A percentile compares a stretch with the other conserved stretches of the same genome.
These are phyloP conservation scores for Gastracanthus pulcherrimus DNA, from an alignment of 2,888 invertebrate genomes.

Conservation along the genomic window DNA sequence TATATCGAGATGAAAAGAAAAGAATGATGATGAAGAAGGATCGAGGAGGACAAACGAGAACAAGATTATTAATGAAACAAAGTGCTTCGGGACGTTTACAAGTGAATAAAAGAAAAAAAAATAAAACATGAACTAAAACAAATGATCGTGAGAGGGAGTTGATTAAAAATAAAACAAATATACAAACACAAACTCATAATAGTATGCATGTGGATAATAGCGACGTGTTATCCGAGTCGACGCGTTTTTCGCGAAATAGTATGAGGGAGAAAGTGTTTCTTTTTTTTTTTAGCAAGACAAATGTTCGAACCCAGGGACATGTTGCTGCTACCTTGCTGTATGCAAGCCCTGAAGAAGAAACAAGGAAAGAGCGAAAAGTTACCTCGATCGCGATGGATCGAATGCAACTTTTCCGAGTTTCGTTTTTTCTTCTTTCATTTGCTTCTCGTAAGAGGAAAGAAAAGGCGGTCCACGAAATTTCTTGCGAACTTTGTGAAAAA, in stretches of 20 bases:
- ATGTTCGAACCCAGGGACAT: too few relatives aligned
- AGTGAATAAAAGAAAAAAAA: background rate
- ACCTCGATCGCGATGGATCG: constrained; percentile 8
- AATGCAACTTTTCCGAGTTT: background rate
- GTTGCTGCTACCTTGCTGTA: background rate
- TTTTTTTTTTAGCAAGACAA: too few relatives aligned
- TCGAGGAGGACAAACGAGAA: background rate
- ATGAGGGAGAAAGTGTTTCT: too few relatives aligned
- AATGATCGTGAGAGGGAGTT: constrained; percentile 9
- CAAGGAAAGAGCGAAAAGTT: background rate
- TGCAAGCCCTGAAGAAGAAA: background rate
- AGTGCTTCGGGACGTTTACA: background rate
- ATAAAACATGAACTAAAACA: constrained; percentile 34
- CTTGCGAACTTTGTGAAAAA: background rate
- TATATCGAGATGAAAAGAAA: constrained; percentile 57
- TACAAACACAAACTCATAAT: background rate
- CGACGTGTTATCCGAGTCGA: background rate
- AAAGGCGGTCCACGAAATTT: constrained; percentile 9
- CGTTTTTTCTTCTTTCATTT: constrained; percentile 22
- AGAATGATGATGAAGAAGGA: background rate
- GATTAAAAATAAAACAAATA: background rate
- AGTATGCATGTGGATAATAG: background rate
- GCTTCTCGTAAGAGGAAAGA: background rate
- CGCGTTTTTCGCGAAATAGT: background rate
- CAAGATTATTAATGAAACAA: constrained; percentile 14